These are phyloP conservation scores for Cyanistes caeruleus DNA, from an alignment of 2,113 vertebrate genomes.

Conservation along the genomic window DNA sequence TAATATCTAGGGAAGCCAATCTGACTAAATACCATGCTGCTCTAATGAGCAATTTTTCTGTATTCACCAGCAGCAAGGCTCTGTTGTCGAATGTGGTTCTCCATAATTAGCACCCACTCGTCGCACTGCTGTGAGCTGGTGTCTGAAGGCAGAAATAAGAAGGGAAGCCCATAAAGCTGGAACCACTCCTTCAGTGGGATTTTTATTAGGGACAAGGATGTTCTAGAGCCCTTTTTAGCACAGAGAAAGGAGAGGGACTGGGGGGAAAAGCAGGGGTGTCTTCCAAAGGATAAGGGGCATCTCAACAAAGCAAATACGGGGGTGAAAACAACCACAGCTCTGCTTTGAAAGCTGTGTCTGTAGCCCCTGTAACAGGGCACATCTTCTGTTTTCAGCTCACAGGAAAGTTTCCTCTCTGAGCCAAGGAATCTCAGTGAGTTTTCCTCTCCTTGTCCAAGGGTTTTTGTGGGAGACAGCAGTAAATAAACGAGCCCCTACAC, in stretches of 20 bases:
- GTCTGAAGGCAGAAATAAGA: conserved; percentile 41
- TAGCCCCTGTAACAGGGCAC: background rate
- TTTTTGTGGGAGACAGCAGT: background rate
- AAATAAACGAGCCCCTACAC: background rate
- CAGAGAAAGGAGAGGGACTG: background rate
- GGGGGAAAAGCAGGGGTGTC: background rate
- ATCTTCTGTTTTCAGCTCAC: background rate
- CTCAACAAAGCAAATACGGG: background rate
- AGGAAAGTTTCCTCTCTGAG: background rate
- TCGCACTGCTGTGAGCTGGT: conserved; percentile 8
- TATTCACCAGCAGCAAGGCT: conserved; percentile 49
- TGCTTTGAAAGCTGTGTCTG: background rate
- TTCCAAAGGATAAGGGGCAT: background rate
- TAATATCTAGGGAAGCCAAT: conserved; percentile 50
- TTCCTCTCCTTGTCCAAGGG: background rate
- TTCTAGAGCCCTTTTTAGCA: background rate
- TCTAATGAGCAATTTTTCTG: conserved; percentile 67
- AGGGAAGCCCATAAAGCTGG: background rate
- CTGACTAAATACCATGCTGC: conserved; percentile 50
- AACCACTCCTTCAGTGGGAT: background rate
- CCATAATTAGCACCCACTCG: conserved; percentile 60
- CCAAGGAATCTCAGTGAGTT: background rate
- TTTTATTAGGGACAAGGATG: background rate
- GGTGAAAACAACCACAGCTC: background rate
- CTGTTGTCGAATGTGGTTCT: conserved; percentile 37